Evolutionary conservation across 2,113 vertebrate species (phyloP).

Genomic region (Circaetus cinerascens): DNA sequence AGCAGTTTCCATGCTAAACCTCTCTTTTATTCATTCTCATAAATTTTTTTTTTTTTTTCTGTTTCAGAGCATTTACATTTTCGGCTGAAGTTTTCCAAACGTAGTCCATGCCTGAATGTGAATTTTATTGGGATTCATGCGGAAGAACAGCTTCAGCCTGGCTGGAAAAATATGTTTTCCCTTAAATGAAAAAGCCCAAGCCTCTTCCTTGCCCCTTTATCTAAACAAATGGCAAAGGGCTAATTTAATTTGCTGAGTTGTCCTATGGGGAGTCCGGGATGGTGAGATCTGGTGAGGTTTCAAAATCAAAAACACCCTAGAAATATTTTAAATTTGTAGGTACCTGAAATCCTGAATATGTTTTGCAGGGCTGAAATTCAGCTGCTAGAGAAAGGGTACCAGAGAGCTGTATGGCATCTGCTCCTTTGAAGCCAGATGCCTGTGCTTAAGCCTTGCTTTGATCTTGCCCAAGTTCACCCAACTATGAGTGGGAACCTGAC

Average conservation of each 20-base stretch:
- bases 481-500: not conserved
- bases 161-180: slow-evolving; percentile 9
- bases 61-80: slow-evolving; percentile 17
- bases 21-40: slow-evolving; percentile 27
- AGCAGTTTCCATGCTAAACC: slow-evolving; percentile 18
- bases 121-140: slow-evolving; percentile 33
- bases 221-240: not conserved
- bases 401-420: not conserved
- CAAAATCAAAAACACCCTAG: not conserved
- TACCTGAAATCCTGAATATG: not conserved
- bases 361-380: not conserved
- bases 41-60: not conserved
- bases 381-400: not conserved
- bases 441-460: not conserved
- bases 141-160: not conserved
- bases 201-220: not conserved
- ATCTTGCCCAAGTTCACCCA: not conserved
- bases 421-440: not conserved
- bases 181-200: not conserved
- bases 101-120: not conserved
- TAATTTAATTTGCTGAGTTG: not conserved
- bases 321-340: not conserved
- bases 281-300: not conserved
- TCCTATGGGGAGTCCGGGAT: not conserved
- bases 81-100: not conserved